Evolutionary conservation across 2,888 invertebrate species (phyloP), one percentile per base, ranked within the genome.

Genomic region (Melinopterus prodromus): DNA sequence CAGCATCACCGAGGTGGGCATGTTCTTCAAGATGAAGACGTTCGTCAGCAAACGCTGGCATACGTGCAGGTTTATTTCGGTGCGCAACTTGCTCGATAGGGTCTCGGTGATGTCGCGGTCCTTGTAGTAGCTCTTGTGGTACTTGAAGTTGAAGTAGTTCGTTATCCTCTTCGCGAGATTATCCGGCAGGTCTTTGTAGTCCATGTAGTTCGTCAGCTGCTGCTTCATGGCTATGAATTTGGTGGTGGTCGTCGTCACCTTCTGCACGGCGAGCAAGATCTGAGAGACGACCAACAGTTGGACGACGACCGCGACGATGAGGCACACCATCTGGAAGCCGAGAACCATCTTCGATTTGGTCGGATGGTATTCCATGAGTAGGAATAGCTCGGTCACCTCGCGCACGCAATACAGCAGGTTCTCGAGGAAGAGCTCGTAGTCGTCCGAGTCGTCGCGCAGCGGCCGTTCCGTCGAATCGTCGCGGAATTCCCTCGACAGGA

Each of bases 151-250:
- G 79, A 88, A 89, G 77, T 88, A 90, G 9, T 83, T 80, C 5
- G 87, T 82, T 0, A 91, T 84, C 53, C 88, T 87, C n/a, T 86
- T 85, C 79, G 88, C 87, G 81, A 90, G 86, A 3, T 82, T 78
- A 0, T 83, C 80, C 0, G 90, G 89, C 14, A 91, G 83, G 81
- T 89, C 89, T 79, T 90, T 90, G 82, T 89, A 87, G 1, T 85
- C 86, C 85, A 90, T 88, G 80, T 89, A 90, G 71, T 89, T 89
- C 38, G 87, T 84, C 26, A 91, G 83, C 82, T 90, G 90, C 71
- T 89, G 87, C 9, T 86, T 80, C 53, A 86, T 81, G 9, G 83
- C 84, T 79, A 86, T 84, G 77, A 86, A 86, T 77, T 87, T 87
- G 71, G 84, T 85, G 14, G 81, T 83, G 0, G 85, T 83, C 16